phyloP scores from a whole-genome alignment of 2,888 invertebrate genomes.

The Heliconius charithonia region DNA sequence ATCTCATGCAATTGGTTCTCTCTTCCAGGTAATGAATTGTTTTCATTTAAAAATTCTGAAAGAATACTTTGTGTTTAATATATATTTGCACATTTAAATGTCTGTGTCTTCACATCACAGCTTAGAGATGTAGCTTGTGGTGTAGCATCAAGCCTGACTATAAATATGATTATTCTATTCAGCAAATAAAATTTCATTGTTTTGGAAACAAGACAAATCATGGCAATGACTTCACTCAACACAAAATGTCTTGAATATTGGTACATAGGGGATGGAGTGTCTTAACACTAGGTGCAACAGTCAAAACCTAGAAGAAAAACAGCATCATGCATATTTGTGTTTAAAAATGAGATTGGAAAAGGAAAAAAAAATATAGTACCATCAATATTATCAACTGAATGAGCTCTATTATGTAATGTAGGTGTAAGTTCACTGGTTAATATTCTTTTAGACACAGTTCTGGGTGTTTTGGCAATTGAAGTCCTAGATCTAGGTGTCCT shows the following conservation, averaged over 20 bases:
- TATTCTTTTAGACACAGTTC: slow-evolving; percentile 64
- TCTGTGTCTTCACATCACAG: background rate
- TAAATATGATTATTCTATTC: background rate
- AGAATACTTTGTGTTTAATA: slow-evolving; percentile 35
- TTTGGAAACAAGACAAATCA: too few species aligned
- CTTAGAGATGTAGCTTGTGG: background rate
- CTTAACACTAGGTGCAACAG: too few species aligned
- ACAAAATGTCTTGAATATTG: background rate
- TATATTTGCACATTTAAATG: background rate
- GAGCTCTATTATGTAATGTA: slow-evolving; percentile 64
- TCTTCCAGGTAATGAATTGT: slow-evolving; percentile 72
- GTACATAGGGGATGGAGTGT: too few species aligned
- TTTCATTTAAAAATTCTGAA: slow-evolving; percentile 67
- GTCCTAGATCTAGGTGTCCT: slow-evolving; percentile 55
- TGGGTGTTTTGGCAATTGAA: slow-evolving; percentile 60
- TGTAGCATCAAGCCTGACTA: background rate
- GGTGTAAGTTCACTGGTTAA: slow-evolving; percentile 72
- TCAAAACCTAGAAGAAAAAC: too few species aligned
- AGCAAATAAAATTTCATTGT: too few species aligned
- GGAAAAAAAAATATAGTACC: slow-evolving; percentile 56
- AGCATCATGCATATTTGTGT: too few species aligned
- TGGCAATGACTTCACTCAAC: background rate
- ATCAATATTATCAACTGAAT: slow-evolving; percentile 70
- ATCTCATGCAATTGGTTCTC: slow-evolving; percentile 77
- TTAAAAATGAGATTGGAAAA: background rate